These are phyloP conservation scores for Carollia perspicillata DNA, from an alignment of 2,113 vertebrate species.

Conservation along the genomic window DNA sequence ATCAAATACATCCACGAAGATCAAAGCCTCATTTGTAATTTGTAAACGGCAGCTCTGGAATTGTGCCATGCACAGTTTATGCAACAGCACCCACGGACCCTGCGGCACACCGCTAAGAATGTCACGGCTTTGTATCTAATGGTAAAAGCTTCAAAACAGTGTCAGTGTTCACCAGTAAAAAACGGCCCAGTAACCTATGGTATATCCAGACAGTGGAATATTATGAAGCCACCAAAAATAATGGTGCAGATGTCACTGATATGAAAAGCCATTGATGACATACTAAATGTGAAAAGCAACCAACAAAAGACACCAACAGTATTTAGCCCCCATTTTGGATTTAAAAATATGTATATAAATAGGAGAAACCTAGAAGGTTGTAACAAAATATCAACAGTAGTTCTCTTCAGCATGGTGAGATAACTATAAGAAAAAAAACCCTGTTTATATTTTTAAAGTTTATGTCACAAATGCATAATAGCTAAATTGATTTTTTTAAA, in stretches of 20 bases:
- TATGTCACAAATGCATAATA: background rate
- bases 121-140: background rate
- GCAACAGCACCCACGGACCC: background rate
- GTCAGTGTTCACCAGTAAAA: background rate
- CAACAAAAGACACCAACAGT: background rate
- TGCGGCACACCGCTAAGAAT: background rate
- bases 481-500: background rate
- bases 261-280: background rate
- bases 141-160: background rate
- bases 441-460: background rate
- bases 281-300: background rate
- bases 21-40: background rate
- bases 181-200: background rate
- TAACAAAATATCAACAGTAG: background rate
- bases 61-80: background rate
- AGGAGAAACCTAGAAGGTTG: background rate
- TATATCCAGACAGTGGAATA: background rate
- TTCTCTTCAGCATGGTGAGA: background rate
- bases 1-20: background rate
- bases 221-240: conserved; percentile 30
- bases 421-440: background rate
- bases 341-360: background rate
- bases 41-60: background rate
- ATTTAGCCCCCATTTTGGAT: background rate
- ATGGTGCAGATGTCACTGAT: background rate